These are phyloP conservation scores for Bolborhynchus lineola DNA, from an alignment of 2,113 vertebrate species.

Conservation along the genomic window DNA sequence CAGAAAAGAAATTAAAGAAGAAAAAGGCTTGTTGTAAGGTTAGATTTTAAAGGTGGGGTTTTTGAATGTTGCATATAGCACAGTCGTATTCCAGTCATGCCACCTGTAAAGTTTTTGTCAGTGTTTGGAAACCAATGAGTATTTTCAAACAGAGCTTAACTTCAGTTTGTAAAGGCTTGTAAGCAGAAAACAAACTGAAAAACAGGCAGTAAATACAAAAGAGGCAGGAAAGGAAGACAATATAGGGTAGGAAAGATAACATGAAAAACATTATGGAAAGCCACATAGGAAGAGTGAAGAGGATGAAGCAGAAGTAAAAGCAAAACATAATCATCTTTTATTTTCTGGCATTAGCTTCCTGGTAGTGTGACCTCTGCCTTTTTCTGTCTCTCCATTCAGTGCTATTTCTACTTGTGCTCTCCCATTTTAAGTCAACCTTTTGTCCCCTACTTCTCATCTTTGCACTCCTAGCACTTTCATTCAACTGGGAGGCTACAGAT, in stretches of 20 bases:
- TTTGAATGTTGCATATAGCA: neutral
- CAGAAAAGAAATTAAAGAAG: neutral
- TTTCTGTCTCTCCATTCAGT: neutral
- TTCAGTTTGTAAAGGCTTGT: neutral
- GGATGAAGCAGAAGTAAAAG: neutral
- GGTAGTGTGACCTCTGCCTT: neutral
- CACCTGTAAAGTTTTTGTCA: neutral
- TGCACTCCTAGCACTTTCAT: neutral
- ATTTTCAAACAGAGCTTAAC: neutral
- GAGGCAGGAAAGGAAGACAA: neutral
- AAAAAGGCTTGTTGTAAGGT: neutral
- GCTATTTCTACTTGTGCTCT: neutral
- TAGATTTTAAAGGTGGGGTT: neutral
- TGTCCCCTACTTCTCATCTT: neutral
- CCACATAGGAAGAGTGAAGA: neutral
- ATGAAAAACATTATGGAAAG: neutral
- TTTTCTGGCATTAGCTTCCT: neutral
- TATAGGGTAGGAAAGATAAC: neutral
- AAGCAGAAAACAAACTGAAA: neutral
- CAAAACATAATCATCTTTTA: neutral
- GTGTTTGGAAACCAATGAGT: neutral
- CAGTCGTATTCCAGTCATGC: neutral
- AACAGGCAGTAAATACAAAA: neutral
- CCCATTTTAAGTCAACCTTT: neutral
- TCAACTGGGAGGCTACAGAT: neutral